Percentiles rank a stretch among this genome's conserved stretches.
Evolutionary conservation across 2,888 invertebrate species (phyloP).

Genomic region (Isoperla grammatica): DNA sequence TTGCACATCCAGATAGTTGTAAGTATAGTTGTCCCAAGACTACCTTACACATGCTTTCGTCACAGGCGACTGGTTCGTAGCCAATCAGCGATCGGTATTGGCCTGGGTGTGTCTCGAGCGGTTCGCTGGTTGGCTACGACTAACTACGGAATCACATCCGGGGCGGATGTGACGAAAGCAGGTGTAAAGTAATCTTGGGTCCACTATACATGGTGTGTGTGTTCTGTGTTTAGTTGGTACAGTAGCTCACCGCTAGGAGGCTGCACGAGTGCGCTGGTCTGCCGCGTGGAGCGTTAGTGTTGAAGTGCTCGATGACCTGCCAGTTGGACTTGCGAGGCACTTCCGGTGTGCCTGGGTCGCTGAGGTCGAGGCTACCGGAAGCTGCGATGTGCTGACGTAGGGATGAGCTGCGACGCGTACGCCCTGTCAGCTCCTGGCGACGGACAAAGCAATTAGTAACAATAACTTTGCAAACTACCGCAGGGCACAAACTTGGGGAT

Average conservation of each 20-base stretch:
- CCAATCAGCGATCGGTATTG: too few species aligned
- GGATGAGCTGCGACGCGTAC: conserved; percentile 39
- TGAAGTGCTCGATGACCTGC: conserved; percentile 87
- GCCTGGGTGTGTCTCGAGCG: too few species aligned
- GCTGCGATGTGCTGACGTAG: conserved; percentile 45
- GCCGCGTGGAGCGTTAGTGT: conserved; percentile 46
- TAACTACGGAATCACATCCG: too few species aligned
- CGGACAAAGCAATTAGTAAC: neutral
- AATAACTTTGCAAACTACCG: neutral
- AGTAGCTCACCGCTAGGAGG: conserved; percentile 54
- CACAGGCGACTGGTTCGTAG: too few species aligned
- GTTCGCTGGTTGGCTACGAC: too few species aligned
- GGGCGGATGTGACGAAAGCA: too few species aligned
- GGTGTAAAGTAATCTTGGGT: too few species aligned
- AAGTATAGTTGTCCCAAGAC: too few species aligned
- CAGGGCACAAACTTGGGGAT: neutral
- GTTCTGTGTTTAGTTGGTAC: too few species aligned
- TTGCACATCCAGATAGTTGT: too few species aligned
- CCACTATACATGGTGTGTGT: too few species aligned
- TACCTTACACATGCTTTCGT: too few species aligned
- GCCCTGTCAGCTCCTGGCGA: conserved; percentile 22
- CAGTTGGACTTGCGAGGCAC: conserved; percentile 74
- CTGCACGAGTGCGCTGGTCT: conserved; percentile 51
- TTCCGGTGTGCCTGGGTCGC: conserved; percentile 46
- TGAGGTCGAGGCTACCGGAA: conserved; percentile 30